A percentile compares a stretch with the other conserved stretches of the same genome.
phyloP scores from a whole-genome alignment of 2,888 invertebrate genomes.

The Epinotia brunnichana region DNA sequence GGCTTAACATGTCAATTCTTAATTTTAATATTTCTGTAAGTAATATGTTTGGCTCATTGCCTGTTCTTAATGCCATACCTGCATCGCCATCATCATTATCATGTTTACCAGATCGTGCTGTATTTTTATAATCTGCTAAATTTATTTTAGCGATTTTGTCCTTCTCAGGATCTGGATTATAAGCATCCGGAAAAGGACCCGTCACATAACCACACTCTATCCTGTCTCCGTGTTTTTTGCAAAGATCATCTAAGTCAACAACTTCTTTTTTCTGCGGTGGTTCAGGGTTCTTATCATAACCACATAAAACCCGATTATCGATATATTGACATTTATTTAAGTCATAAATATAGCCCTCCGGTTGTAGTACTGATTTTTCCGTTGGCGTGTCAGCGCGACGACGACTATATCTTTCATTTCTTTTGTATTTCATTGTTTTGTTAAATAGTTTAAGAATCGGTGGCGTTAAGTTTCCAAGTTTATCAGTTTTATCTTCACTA shows the following conservation, averaged over 20 bases:
- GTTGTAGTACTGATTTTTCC: constrained; percentile 12
- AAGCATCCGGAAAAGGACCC: constrained; percentile 16
- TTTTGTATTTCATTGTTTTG: not conserved
- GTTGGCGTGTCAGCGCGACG: not conserved
- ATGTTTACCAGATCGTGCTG: not conserved
- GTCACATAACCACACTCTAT: constrained; percentile 21
- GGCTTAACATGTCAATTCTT: not conserved
- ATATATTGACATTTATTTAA: constrained; percentile 20
- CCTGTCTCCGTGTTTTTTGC: constrained; percentile 20
- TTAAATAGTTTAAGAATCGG: not conserved
- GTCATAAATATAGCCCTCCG: constrained; percentile 23
- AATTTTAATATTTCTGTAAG: constrained; percentile 8
- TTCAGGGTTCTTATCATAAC: constrained; percentile 21
- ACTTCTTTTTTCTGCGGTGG: constrained; percentile 14
- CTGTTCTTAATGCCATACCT: not conserved
- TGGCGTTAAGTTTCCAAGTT: not conserved
- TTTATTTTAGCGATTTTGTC: constrained; percentile 19
- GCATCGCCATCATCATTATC: constrained; percentile 10
- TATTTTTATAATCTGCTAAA: constrained; percentile 4
- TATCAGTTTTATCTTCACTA: not conserved
- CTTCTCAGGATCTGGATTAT: constrained; percentile 24
- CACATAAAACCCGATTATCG: constrained; percentile 22
- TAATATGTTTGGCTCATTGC: not conserved
- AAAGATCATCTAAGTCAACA: constrained; percentile 23
- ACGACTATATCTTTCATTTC: not conserved